phyloP scores from a whole-genome alignment of 2,888 invertebrate genomes.

The Beris chalybata region DNA sequence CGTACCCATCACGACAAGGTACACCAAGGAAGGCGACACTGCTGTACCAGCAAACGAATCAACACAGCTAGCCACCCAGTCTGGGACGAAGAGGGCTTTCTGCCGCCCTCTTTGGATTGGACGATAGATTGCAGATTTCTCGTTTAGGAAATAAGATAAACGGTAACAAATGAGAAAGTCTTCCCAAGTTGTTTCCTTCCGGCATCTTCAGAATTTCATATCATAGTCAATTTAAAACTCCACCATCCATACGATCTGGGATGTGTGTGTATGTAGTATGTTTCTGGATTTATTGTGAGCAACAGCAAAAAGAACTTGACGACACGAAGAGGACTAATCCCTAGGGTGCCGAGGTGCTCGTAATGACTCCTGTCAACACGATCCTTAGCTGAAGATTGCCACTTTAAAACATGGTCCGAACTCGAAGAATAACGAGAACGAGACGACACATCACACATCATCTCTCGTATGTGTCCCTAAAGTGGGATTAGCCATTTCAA shows the following conservation, averaged over 20 bases:
- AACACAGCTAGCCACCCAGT: no score
- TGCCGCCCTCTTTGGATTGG: slow-evolving; percentile 6
- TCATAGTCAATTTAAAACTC: slow-evolving; percentile 29
- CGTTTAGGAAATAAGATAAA: slow-evolving; percentile 35
- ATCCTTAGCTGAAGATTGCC: slow-evolving; percentile 26
- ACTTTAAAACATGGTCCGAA: slow-evolving; percentile 15
- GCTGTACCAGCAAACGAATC: no score
- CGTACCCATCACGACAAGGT: no score
- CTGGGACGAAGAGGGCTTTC: background rate
- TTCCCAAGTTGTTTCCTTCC: slow-evolving; percentile 31
- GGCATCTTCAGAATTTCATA: slow-evolving; percentile 25
- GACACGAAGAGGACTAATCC: background rate
- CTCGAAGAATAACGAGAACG: background rate
- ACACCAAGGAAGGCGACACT: no score
- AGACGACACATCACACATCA: background rate
- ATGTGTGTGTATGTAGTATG: no score
- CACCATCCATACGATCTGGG: slow-evolving; percentile 6
- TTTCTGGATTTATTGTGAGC: no score
- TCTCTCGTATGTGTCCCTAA: background rate
- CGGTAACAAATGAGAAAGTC: slow-evolving; percentile 32
- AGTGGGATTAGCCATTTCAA: background rate
- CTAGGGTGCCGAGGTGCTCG: slow-evolving; percentile 11
- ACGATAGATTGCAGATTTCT: slow-evolving; percentile 34
- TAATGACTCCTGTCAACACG: slow-evolving; percentile 32
- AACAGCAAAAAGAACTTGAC: no score